Percentiles rank a stretch among this genome's conserved stretches.
phyloP scores from a whole-genome alignment of 2,888 invertebrate genomes.

The Calliopum simillimum region DNA sequence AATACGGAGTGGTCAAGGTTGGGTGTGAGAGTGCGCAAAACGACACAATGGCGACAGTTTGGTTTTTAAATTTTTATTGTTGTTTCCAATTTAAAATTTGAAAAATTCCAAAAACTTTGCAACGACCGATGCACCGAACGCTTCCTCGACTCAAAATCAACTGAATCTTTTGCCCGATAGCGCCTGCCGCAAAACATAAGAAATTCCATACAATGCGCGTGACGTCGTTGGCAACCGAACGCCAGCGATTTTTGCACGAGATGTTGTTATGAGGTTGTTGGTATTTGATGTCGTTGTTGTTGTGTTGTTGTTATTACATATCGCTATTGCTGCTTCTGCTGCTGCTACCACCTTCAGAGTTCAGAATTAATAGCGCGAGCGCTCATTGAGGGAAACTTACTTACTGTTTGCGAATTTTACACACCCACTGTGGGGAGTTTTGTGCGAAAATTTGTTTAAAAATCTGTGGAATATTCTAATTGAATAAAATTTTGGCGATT shows the following conservation, averaged over 20 bases:
- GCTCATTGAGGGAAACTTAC: constrained; percentile 9
- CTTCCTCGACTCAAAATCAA: constrained; percentile 48
- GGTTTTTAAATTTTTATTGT: not conserved
- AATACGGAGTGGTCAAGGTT: not conserved
- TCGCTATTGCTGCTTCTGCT: constrained; percentile 33
- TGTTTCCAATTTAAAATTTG: not conserved
- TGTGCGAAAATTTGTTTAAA: too few relatives aligned
- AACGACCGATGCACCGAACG: constrained; percentile 41
- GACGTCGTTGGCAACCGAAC: constrained; percentile 3
- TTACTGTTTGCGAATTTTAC: too few relatives aligned
- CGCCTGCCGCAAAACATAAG: constrained; percentile 42
- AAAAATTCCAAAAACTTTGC: too few relatives aligned
- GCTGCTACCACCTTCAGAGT: constrained; percentile 13
- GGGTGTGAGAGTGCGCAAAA: not conserved
- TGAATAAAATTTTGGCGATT: too few relatives aligned
- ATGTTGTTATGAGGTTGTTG: constrained; percentile 13
- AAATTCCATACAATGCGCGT: constrained; percentile 24
- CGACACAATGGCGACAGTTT: constrained; percentile 5
- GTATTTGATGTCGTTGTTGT: constrained; percentile 18
- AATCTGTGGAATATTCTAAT: too few relatives aligned
- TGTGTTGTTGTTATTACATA: too few relatives aligned
- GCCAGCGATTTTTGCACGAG: not conserved
- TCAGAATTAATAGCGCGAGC: not conserved
- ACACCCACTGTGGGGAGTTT: too few relatives aligned
- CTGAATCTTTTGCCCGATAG: constrained; percentile 43